Conservation (phyloP, 64 coral and sea anemone genomes). For the Pachyseris speciosa region DNA sequence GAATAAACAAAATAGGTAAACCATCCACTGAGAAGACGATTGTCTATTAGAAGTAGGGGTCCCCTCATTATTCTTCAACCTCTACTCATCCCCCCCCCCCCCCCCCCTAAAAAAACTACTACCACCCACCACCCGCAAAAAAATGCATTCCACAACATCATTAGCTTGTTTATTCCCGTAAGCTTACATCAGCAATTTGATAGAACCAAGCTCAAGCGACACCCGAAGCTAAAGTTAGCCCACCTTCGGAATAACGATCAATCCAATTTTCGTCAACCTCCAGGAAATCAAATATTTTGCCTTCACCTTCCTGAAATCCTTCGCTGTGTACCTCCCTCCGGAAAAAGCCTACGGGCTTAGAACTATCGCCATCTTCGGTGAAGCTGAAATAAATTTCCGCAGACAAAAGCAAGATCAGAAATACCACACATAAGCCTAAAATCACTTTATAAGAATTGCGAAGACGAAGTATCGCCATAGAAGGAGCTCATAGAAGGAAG, state of each 20-base stretch:
- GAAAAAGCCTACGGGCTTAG: neutral
- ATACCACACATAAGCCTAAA: neutral
- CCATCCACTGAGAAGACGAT: no score
- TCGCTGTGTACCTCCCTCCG: neutral
- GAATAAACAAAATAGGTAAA: neutral
- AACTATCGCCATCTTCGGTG: neutral
- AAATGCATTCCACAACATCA: no score
- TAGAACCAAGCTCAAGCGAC: neutral
- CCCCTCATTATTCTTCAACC: neutral
- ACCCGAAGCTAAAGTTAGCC: neutral
- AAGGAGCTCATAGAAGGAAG: no score
- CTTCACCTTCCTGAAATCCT: neutral
- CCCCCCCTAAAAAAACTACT: no score
- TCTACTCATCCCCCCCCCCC: neutral
- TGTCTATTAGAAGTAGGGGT: no score
- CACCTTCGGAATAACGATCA: constrained; percentile 73
- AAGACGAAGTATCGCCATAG: neutral
- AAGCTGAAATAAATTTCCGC: neutral
- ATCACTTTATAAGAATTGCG: neutral
- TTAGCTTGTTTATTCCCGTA: no score
- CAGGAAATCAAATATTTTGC: neutral
- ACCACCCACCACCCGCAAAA: no score
- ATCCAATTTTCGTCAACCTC: constrained; percentile 73
- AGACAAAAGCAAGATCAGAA: neutral
- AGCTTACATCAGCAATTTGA: neutral